Percentiles rank a stretch among this genome's conserved stretches.
Conservation (phyloP, 2,113 vertebrate genomes). For the Nyctereutes procyonoides region DNA sequence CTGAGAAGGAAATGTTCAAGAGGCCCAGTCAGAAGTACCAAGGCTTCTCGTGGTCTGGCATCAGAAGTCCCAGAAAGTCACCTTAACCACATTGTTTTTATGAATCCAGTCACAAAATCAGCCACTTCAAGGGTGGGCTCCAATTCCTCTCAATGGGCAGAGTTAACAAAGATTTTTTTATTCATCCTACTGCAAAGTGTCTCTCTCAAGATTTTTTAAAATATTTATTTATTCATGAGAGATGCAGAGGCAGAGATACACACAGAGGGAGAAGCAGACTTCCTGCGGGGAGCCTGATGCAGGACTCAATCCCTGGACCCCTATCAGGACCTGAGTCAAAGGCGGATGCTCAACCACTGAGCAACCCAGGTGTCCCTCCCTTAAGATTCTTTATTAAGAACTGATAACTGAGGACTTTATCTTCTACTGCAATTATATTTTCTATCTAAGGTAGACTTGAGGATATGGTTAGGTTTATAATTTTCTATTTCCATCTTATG, state of each 20-base stretch:
- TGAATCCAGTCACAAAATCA: background rate
- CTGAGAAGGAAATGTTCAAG: background rate
- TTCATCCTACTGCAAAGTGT: background rate
- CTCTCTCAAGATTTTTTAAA: conserved; percentile 9
- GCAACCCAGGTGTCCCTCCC: background rate
- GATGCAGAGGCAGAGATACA: no score
- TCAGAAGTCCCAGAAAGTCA: background rate
- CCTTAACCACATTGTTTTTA: background rate
- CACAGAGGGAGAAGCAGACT: no score
- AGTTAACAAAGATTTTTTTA: background rate
- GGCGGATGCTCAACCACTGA: no score
- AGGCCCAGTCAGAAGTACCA: background rate
- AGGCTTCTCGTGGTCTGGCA: background rate
- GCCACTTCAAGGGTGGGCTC: background rate
- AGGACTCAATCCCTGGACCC: no score
- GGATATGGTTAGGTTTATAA: background rate
- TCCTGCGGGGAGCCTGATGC: no score
- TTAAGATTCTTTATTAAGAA: conserved; percentile 30
- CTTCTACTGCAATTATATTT: conserved; percentile 16
- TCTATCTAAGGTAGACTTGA: background rate
- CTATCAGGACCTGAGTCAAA: no score
- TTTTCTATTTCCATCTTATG: background rate
- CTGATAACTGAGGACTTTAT: background rate
- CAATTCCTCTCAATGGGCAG: background rate
- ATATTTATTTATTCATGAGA: no score